Percentiles rank a stretch among this genome's conserved stretches.
phyloP scores from a whole-genome alignment of 1,140 invertebrate genomes.

The Diabrotica virgifera region DNA sequence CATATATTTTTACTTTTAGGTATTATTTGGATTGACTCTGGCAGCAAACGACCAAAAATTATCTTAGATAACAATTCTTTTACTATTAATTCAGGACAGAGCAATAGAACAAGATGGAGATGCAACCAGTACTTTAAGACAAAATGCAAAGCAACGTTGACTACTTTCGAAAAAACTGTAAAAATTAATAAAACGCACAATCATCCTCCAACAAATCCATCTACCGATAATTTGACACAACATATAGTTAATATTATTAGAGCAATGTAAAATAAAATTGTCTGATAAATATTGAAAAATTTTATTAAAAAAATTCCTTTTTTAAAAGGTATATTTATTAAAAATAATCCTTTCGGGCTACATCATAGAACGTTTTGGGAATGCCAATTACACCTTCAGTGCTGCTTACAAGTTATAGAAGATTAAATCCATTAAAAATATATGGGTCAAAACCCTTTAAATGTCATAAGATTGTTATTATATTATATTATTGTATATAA shows the following conservation, averaged over 20 bases:
- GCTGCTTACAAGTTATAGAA: too few species aligned
- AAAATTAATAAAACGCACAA: slow-evolving; percentile 31
- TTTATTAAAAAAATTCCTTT: too few species aligned
- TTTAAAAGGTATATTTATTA: too few species aligned
- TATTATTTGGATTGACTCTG: neutral
- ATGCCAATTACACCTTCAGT: too few species aligned
- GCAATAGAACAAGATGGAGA: slow-evolving; percentile 32
- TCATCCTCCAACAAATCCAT: slow-evolving; percentile 26
- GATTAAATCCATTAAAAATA: too few species aligned
- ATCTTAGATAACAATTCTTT: slow-evolving; percentile 35
- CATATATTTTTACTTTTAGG: neutral
- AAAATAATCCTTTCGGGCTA: too few species aligned
- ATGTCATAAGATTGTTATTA: too few species aligned
- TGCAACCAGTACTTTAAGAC: slow-evolving; percentile 33
- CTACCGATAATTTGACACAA: neutral
- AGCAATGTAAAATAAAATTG: too few species aligned
- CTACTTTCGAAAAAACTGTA: slow-evolving; percentile 29
- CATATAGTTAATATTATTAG: slow-evolving; percentile 9
- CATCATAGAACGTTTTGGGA: too few species aligned
- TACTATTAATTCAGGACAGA: slow-evolving; percentile 30
- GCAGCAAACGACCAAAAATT: slow-evolving; percentile 23
- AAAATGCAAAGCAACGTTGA: slow-evolving; percentile 30
- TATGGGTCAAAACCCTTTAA: too few species aligned
- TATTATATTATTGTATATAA: too few species aligned
- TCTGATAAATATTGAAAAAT: too few species aligned